Base-by-base conservation (phyloP, 2,797 vertebrate genomes). In the Hippocampus kuda region DNA sequence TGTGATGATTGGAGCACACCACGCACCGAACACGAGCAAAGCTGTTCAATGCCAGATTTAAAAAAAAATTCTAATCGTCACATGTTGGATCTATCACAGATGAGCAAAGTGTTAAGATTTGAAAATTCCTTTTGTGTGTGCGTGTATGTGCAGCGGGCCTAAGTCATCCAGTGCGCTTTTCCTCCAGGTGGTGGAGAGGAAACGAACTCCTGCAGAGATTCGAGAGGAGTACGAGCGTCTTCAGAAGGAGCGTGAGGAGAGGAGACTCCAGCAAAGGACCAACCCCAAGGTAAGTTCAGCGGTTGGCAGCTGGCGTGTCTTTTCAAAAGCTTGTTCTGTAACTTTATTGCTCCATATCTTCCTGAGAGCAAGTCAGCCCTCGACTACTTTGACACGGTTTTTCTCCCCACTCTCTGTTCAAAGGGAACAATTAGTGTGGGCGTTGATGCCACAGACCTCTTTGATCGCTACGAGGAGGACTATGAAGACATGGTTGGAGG, bases 361-460 rank as follows among this genome's bases (percentile, higher is more conserved):
- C 15, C 44, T 46, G 15, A 20, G 0, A 53, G 49, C 5, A 53
- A 63, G 38, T 61, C 27, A 16, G 12, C 30, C 18, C 42, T 65
- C 15, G 7, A 65, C 48, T 24, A 49, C 16, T 51, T 51, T 34
- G 42, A n/a, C 15, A 11, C 26, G 48, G 1, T 30, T 41, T 64
- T 27, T 64, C 22, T 24, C 24, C 44, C 42, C 15, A 3, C 42
- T 48, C 15, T 48, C 7, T 71, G 83, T 62, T 69, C 69, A 38
- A 87, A 99, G 97, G 97, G 97, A 84, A 95, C 91, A 66, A 96
- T 99, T 83, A 99, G 94, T 13, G 96, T 99, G 38, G 97, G 97
- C 73, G 90, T 99, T 64, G 96, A 99, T 73, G 97, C 95, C 83
- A 98, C 96, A 0, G 96, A 99, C 89, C 94, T 99, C 38, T 99